A percentile compares a stretch with the other conserved stretches of the same genome.
phyloP scores from a whole-genome alignment of 2,888 invertebrate genomes.

The Macrophya annulata region DNA sequence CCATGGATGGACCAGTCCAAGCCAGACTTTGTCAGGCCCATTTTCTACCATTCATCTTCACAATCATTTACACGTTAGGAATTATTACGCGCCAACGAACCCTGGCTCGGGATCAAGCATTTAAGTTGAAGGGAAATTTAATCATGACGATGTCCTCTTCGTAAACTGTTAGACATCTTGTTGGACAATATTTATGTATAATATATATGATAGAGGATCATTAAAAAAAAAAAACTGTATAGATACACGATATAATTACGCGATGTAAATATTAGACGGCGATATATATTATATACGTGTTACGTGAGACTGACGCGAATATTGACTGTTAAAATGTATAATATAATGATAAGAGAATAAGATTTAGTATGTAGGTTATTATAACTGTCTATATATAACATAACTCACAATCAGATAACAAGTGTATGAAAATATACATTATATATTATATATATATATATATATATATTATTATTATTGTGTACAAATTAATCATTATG shows the following conservation, averaged over 20 bases:
- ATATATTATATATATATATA: slow-evolving; percentile 45
- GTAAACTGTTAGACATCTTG: slow-evolving; percentile 9
- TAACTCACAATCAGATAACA: slow-evolving; percentile 47
- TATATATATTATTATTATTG: slow-evolving; percentile 49
- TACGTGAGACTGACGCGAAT: slow-evolving; percentile 68
- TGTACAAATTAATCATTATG: slow-evolving; percentile 53
- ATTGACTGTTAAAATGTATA: slow-evolving; percentile 74
- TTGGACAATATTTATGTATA: slow-evolving; percentile 44
- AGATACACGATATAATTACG: slow-evolving; percentile 47
- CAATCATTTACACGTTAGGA: slow-evolving; percentile 75
- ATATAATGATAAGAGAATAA: slow-evolving; percentile 64
- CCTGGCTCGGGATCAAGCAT: slow-evolving; percentile 69
- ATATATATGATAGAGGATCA: slow-evolving; percentile 15
- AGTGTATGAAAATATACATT: slow-evolving; percentile 48
- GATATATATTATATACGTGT: slow-evolving; percentile 54
- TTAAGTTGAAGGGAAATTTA: background rate
- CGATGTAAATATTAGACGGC: slow-evolving; percentile 50
- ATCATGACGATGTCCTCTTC: slow-evolving; percentile 12
- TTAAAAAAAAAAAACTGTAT: slow-evolving; percentile 36
- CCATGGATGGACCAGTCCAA: slow-evolving; percentile 68
- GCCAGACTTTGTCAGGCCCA: slow-evolving; percentile 65
- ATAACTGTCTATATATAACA: slow-evolving; percentile 46
- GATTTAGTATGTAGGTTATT: slow-evolving; percentile 36
- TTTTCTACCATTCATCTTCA: slow-evolving; percentile 72
- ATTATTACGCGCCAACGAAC: slow-evolving; percentile 74